These are phyloP conservation scores for Oostethus manadensis DNA, from an alignment of 2,113 vertebrate species.

Conservation along the genomic window DNA sequence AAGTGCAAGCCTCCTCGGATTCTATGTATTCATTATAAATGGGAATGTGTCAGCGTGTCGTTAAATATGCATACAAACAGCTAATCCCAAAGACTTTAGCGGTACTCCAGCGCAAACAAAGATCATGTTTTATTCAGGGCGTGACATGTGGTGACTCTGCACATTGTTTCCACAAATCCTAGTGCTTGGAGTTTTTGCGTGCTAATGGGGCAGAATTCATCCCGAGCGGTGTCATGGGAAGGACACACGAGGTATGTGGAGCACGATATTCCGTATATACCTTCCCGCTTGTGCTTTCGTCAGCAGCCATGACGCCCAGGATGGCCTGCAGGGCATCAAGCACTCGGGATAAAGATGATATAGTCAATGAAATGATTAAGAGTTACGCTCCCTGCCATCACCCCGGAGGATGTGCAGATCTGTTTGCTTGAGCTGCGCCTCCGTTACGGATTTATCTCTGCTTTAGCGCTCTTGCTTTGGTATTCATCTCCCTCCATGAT, in stretches of 20 bases:
- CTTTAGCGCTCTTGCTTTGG: conserved; percentile 33
- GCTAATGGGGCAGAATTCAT: conserved; percentile 57
- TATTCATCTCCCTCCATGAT: conserved; percentile 51
- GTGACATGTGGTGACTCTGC: conserved; percentile 39
- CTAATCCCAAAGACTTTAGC: conserved; percentile 44
- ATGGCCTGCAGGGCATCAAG: neutral
- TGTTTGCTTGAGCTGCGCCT: neutral
- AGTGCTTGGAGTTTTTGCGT: conserved; percentile 31
- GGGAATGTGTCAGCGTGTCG: conserved; percentile 41
- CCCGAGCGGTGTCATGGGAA: conserved; percentile 42
- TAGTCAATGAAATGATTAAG: neutral
- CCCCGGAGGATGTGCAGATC: neutral
- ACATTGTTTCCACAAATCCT: conserved; percentile 23
- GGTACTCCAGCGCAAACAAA: conserved; percentile 50
- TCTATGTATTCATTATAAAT: conserved; percentile 58
- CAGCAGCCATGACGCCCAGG: too few species aligned
- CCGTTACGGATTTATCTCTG: conserved; percentile 18
- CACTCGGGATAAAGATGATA: neutral
- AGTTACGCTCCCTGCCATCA: neutral
- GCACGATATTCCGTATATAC: neutral
- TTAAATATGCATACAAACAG: conserved; percentile 61
- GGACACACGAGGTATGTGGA: conserved; percentile 24
- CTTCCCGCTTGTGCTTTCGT: too few species aligned
- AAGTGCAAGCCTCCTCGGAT: conserved; percentile 37
- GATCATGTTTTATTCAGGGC: conserved; percentile 56